Evolutionary conservation across 2,888 invertebrate species (phyloP).

Genomic region (Hirudinaria manillensis): DNA sequence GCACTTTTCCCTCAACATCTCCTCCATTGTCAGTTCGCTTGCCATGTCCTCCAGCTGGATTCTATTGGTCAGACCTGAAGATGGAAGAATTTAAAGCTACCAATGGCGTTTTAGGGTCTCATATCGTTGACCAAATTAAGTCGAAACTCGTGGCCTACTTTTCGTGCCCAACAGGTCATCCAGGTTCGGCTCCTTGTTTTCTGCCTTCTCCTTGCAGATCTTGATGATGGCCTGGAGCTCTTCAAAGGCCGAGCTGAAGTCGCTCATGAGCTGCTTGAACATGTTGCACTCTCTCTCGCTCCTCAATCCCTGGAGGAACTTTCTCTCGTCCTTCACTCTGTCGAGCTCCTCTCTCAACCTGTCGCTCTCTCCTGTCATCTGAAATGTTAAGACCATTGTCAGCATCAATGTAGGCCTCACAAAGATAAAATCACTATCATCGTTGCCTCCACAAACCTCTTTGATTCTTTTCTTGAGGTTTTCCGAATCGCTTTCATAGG

Average conservation of each 20-base stretch:
- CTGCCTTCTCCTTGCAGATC: slow-evolving; percentile 18
- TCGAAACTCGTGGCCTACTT: not conserved
- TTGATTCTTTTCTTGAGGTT: not conserved
- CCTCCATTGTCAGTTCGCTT: not conserved
- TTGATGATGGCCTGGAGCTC: slow-evolving; percentile 13
- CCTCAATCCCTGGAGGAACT: slow-evolving; percentile 13
- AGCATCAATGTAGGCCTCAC: not conserved
- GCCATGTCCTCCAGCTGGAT: not conserved
- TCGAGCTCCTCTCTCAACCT: not conserved
- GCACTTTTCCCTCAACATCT: not conserved
- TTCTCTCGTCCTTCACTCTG: slow-evolving; percentile 9
- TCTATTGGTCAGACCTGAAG: not conserved
- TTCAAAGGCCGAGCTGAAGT: not conserved
- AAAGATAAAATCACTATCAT: not conserved
- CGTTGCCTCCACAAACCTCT: not conserved
- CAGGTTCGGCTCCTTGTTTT: slow-evolving; percentile 7
- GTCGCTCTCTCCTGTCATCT: not conserved
- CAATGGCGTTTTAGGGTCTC: too few species aligned
- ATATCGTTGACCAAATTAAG: too few species aligned
- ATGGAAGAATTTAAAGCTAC: too few species aligned
- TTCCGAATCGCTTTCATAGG: not conserved
- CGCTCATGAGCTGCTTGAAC: slow-evolving; percentile 13
- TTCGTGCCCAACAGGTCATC: slow-evolving; percentile 13
- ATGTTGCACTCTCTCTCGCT: slow-evolving; percentile 7
- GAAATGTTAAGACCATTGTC: not conserved